Base-by-base conservation (phyloP, 2,113 vertebrate species). In the Neogobius melanostomus region DNA sequence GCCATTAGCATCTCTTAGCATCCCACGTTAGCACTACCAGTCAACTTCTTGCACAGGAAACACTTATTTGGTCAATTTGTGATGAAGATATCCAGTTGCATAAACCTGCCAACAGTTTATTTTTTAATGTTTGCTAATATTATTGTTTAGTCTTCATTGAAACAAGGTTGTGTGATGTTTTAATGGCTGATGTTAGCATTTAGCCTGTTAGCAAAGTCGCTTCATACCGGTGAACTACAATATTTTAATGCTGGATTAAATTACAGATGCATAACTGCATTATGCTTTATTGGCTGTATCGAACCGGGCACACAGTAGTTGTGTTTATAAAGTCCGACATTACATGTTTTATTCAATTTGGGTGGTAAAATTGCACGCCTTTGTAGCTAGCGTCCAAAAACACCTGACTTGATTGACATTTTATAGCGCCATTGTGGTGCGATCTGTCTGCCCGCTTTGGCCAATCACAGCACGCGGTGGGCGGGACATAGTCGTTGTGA, bases 361-460 rank as follows among this genome's bases (percentile, higher is more conserved):
- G 12, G 7, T 16, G 17, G 60, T 62, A 14, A 61, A 72, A 73
- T 48, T 56, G 59, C 21, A 51, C 46, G 49, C n/a, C 16, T 74
- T 48, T 69, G 49, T 63, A 60, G 69, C 60, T 80, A 83, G 76
- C 82, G 67, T 77, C 69, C 4, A 28, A 65, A 70, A 87, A 77
- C 87, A 85, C 81, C 81, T 86, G 85, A 79, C 82, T 69, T 85
- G 85, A 88, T 82, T 81, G 90, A 82, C 85, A 69, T 6, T 5
- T 6, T 42, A 51, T 47, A 28, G 2, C 75, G 36, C 84, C 75
- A 81, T 17, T 75, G 56, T 4, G 51, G 75, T 44, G 28, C 66
- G 59, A 56, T 21, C 75, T 78, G 71, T 69, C 36, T 76, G 11
- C 15, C 57, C 57, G 60, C 15, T 9, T 3, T 14, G 36, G 16